Conservation (phyloP, 2,797 vertebrate species). For the Leptatherina wallacei region DNA sequence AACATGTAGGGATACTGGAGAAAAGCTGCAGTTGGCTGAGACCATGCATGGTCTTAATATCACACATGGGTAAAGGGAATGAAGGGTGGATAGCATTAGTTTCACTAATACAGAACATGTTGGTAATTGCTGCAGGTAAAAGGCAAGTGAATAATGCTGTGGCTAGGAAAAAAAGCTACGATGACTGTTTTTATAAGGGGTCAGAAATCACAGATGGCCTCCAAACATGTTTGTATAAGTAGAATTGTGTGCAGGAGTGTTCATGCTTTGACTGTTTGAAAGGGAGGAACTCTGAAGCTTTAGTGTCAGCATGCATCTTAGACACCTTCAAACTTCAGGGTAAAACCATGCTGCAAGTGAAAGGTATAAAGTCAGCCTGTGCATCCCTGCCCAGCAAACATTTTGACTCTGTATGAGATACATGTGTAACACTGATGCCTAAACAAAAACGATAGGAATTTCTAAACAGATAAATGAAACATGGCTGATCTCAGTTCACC, state of each 20-base stretch:
- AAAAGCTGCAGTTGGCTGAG: constrained; percentile 5
- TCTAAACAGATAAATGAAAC: constrained; percentile 4
- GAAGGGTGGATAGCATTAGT: constrained; percentile 30
- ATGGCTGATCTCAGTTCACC: constrained; percentile 10
- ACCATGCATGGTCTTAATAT: constrained; percentile 17
- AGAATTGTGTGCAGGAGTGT: constrained; percentile 25
- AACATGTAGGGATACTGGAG: constrained; percentile 26
- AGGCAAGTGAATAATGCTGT: background rate
- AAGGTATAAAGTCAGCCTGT: constrained; percentile 10
- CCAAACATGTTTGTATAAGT: constrained; percentile 33
- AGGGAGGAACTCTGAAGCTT: constrained; percentile 22
- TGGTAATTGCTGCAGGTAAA: background rate
- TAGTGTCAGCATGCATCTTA: constrained; percentile 47
- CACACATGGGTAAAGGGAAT: constrained; percentile 14
- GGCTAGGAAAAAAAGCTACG: background rate
- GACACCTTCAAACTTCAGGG: constrained; percentile 17
- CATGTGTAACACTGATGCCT: background rate
- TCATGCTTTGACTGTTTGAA: constrained; percentile 48
- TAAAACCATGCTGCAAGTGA: constrained; percentile 47
- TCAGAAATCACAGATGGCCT: constrained; percentile 28
- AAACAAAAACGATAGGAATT: background rate
- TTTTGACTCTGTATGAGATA: constrained; percentile 17
- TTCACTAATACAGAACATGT: constrained; percentile 28
- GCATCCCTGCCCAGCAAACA: constrained; percentile 45
- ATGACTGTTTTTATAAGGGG: constrained; percentile 3